phyloP scores from a whole-genome alignment of 1,140 invertebrate species.

The Matsumurasca onukii region DNA sequence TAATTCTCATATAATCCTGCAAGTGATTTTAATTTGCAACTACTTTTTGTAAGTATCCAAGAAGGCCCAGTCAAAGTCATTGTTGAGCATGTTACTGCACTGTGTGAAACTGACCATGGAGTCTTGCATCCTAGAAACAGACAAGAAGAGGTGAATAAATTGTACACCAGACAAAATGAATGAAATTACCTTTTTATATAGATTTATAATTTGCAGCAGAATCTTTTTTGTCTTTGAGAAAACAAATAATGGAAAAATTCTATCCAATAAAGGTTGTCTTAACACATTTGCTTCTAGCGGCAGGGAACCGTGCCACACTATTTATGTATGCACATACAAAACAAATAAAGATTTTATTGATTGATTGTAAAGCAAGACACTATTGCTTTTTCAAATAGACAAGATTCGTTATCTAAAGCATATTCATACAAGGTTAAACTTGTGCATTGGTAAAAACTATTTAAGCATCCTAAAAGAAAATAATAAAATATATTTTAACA shows the following conservation, averaged over 20 bases:
- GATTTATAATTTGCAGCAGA: background rate
- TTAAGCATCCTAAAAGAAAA: too few relatives aligned
- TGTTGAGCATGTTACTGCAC: background rate
- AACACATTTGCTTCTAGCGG: background rate
- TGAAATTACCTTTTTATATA: background rate
- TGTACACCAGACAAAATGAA: background rate
- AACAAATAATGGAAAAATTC: background rate
- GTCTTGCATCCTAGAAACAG: slow-evolving; percentile 20
- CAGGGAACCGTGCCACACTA: background rate
- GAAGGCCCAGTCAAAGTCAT: slow-evolving; percentile 14
- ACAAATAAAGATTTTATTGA: too few relatives aligned
- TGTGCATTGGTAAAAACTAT: too few relatives aligned
- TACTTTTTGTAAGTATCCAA: slow-evolving; percentile 6
- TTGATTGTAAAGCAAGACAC: too few relatives aligned
- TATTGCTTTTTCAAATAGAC: too few relatives aligned
- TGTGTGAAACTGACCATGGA: slow-evolving; percentile 6
- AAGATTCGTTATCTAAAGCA: too few relatives aligned
- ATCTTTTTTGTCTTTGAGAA: background rate
- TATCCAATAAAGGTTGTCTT: background rate
- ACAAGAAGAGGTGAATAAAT: background rate
- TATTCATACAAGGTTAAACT: too few relatives aligned
- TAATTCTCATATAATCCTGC: too few relatives aligned
- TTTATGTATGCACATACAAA: background rate
- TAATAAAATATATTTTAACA: too few relatives aligned
- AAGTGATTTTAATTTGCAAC: background rate